Base-by-base conservation (phyloP, 2,113 vertebrate species). In the Struthio camelus region DNA sequence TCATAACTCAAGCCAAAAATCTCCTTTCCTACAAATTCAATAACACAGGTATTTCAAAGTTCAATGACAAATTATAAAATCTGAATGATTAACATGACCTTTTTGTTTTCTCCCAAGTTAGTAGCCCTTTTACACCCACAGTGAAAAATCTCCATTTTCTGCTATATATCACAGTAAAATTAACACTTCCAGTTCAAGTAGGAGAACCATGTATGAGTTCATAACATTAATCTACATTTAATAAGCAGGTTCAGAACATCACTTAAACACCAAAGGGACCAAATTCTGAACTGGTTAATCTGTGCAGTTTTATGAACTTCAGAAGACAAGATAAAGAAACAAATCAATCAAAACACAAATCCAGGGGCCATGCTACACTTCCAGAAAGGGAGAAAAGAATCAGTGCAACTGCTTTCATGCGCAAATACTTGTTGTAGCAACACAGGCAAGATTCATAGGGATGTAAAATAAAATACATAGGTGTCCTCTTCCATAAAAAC, bases 161-260 rank as follows among this genome's bases (percentile, higher is more conserved):
- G 8, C 46, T 48, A 1, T 9, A 20, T 46, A 25, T 66, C 50
- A 58, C 6, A 20, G 19, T 27, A 13, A 5, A 81, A 14, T 5
- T 27, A 66, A 53, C 19, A 18, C 48, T 73, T 80, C 42, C 44
- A 83, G 59, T 9, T 64, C 75, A 62, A 65, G 36, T 10, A 32
- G 3, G 17, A 62, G 51, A 53, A 79, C 71, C 5, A 50, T 1
- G 5, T 38, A 2, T 0, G 2, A 54, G 32, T 11, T 85, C 40
- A 28, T 11, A 38, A 32, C 32, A 59, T 79, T 77, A 80, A 40
- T 38, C 53, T 28, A 38, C 38, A 61, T 10, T 30, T 32, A 56
- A n/a, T 50, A 70, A 34, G 22, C 3, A 18, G 4, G 7, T 36
- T n/a, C 28, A 2, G 3, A 65, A 70, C 50, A 24, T 20, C 18